Evolutionary conservation across 1,140 invertebrate genomes (phyloP).

Genomic region (Holcopasites calliopsidis): DNA sequence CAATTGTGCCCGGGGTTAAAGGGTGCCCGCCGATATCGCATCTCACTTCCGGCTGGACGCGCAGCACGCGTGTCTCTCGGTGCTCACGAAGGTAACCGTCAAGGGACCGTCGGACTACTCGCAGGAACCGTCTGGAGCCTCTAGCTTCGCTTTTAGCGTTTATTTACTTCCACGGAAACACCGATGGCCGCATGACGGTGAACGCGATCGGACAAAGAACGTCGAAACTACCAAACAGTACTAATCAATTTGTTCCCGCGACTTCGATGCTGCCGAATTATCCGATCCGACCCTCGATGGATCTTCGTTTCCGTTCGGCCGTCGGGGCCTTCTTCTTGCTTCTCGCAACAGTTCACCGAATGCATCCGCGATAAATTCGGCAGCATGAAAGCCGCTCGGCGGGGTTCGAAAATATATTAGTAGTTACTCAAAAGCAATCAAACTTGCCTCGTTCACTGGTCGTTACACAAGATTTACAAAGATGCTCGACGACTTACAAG

Average conservation of each 20-base stretch:
- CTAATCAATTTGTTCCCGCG: slow-evolving; percentile 49
- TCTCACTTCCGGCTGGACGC: slow-evolving; percentile 3
- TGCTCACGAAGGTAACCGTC: slow-evolving; percentile 21
- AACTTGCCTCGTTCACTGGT: slow-evolving; percentile 39
- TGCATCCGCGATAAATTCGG: no score
- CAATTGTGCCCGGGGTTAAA: slow-evolving; percentile 32
- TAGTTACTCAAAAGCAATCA: slow-evolving; percentile 59
- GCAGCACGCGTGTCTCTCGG: slow-evolving; percentile 42
- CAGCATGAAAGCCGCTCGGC: slow-evolving; percentile 45
- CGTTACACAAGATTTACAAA: slow-evolving; percentile 57
- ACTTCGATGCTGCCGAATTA: slow-evolving; percentile 39
- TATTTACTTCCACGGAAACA: not conserved
- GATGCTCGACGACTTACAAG: slow-evolving; percentile 70
- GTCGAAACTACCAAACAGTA: slow-evolving; percentile 62
- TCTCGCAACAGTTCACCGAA: no score
- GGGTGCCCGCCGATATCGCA: slow-evolving; percentile 19
- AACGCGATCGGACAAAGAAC: slow-evolving; percentile 44
- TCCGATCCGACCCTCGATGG: not conserved
- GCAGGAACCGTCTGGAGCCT: no score
- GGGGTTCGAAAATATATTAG: slow-evolving; percentile 56
- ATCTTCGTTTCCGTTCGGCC: not conserved
- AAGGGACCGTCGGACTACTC: not conserved
- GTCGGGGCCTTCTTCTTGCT: no score
- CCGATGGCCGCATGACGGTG: slow-evolving; percentile 19
- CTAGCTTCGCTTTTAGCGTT: not conserved